Conservation (phyloP, 2,797 vertebrate species). For the Enteromius argenteus region DNA sequence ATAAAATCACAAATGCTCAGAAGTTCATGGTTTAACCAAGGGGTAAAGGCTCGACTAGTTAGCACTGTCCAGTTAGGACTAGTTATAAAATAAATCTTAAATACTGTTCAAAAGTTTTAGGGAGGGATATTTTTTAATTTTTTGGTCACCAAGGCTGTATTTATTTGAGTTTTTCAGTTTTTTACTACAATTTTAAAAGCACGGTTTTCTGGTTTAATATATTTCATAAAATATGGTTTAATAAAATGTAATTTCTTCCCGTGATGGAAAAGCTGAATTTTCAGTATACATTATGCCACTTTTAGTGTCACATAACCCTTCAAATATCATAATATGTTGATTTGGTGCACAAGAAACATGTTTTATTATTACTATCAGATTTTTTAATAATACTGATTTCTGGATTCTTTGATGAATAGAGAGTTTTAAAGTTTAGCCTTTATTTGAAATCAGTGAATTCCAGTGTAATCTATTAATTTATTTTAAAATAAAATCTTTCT, state of each 20-base stretch:
- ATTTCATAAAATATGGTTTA: not conserved
- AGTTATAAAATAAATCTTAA: not conserved
- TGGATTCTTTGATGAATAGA: not conserved
- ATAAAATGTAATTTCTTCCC: not conserved
- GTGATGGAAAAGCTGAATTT: not conserved
- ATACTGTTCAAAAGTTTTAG: not conserved
- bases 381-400: not conserved
- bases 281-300: not conserved
- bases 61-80: not conserved
- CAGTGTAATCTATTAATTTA: not conserved
- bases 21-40: not conserved
- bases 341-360: not conserved
- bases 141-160: not conserved
- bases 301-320: not conserved
- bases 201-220: not conserved
- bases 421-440: not conserved
- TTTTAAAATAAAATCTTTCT: not conserved
- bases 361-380: too few species aligned
- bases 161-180: not conserved
- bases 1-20: not conserved
- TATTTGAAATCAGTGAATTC: not conserved
- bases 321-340: not conserved
- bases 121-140: not conserved
- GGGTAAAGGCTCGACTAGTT: not conserved
- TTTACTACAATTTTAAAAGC: not conserved